Evolutionary conservation across 2,888 invertebrate genomes (phyloP).

Genomic region (Polia nebulosa): DNA sequence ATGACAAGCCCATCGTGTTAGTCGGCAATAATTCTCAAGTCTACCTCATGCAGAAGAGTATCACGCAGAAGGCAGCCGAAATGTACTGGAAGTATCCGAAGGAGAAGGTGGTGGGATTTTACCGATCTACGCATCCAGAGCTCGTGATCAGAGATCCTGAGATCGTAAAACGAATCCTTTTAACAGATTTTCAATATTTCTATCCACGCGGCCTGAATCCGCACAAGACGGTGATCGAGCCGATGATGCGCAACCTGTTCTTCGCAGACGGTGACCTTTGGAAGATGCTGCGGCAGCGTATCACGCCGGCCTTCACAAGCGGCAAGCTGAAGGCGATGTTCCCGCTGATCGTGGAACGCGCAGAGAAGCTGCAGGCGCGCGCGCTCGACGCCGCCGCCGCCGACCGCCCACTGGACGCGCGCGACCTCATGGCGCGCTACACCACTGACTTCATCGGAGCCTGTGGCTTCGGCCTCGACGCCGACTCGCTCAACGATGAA

Average conservation of each 20-base stretch:
- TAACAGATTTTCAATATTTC: slow-evolving; percentile 75
- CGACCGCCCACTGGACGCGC: slow-evolving; percentile 71
- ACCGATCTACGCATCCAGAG: slow-evolving; percentile 70
- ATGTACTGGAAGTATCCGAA: slow-evolving; percentile 77
- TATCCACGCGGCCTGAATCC: slow-evolving; percentile 74
- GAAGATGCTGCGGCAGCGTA: slow-evolving; percentile 80
- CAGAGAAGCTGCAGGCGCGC: slow-evolving; percentile 74
- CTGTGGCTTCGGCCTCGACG: slow-evolving; percentile 80
- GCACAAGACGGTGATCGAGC: slow-evolving; percentile 74
- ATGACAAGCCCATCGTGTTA: slow-evolving; percentile 73
- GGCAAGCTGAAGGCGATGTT: slow-evolving; percentile 83
- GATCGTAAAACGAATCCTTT: slow-evolving; percentile 72
- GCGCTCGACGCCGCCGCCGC: slow-evolving; percentile 67
- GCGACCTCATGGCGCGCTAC: slow-evolving; percentile 82
- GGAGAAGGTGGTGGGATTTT: slow-evolving; percentile 78
- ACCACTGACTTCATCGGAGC: slow-evolving; percentile 83
- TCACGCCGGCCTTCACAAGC: slow-evolving; percentile 82
- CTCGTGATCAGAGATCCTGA: slow-evolving; percentile 78
- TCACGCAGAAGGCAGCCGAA: slow-evolving; percentile 72
- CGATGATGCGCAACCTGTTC: slow-evolving; percentile 78
- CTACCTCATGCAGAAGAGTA: slow-evolving; percentile 69
- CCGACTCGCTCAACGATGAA: slow-evolving; percentile 77
- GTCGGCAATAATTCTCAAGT: slow-evolving; percentile 71
- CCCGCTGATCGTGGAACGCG: slow-evolving; percentile 78
- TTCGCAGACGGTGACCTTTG: slow-evolving; percentile 82